Conservation (phyloP, 2,888 invertebrate genomes). For the Biston stratarius region DNA sequence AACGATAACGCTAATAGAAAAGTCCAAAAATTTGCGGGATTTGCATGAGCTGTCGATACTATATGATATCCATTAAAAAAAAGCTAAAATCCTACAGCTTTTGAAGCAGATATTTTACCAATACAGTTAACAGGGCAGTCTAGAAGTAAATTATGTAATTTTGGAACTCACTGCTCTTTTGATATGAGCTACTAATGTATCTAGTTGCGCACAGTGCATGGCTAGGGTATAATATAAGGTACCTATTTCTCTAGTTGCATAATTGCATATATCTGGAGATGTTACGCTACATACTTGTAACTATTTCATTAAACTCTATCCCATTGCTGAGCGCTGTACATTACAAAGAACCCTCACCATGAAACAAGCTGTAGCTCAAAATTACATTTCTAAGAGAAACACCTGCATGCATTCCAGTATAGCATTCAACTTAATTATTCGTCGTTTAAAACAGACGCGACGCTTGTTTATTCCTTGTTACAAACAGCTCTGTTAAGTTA, state of each 20-base stretch:
- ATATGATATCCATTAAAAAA: too few relatives aligned
- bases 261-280: background rate
- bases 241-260: background rate
- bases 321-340: constrained; percentile 1
- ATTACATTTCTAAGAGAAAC: constrained; percentile 25
- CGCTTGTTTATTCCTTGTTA: constrained; percentile 36
- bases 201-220: too few relatives aligned
- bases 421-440: constrained; percentile 18
- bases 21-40: too few relatives aligned
- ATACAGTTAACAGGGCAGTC: too few relatives aligned
- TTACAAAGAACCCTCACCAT: constrained; percentile 9
- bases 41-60: too few relatives aligned
- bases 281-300: background rate
- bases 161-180: background rate
- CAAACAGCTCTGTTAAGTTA: constrained; percentile 19
- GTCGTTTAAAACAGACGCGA: constrained; percentile 9
- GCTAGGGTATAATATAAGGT: background rate
- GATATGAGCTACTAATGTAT: background rate
- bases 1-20: too few relatives aligned
- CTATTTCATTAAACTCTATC: constrained; percentile 7
- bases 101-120: too few relatives aligned
- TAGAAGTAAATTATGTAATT: background rate
- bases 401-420: constrained; percentile 23
- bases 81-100: too few relatives aligned
- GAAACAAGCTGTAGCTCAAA: constrained; percentile 15